phyloP scores from a whole-genome alignment of 2,888 invertebrate genomes.

The Adineta ricciae region DNA sequence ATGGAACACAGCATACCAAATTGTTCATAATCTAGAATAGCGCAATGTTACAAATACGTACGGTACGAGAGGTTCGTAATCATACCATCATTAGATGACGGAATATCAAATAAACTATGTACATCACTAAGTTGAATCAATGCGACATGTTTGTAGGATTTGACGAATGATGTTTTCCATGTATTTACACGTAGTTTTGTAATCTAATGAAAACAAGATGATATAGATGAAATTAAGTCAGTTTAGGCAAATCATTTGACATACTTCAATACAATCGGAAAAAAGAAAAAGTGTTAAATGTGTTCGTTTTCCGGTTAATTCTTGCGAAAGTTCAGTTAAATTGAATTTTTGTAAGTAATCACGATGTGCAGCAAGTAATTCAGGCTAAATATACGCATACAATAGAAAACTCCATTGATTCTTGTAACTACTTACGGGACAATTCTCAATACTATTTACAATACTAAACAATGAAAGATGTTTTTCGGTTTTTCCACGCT shows the following conservation, averaged over 20 bases:
- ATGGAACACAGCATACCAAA: neutral
- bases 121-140: neutral
- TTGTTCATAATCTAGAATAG: neutral
- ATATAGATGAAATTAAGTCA: neutral
- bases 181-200: neutral
- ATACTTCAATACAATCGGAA: conserved; percentile 30
- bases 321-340: conserved; percentile 27
- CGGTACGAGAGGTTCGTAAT: too few relatives aligned
- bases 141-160: conserved; percentile 28
- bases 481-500: conserved; percentile 87
- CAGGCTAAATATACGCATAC: neutral
- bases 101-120: neutral
- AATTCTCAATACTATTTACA: conserved; percentile 92
- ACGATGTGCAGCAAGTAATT: conserved; percentile 29
- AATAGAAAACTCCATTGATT: neutral
- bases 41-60: too few relatives aligned
- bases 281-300: conserved; percentile 29
- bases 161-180: neutral
- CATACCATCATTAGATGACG: neutral
- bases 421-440: conserved; percentile 62
- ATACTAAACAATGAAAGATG: conserved; percentile 91
- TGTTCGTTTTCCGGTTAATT: conserved; percentile 28
- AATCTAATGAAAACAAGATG: neutral
- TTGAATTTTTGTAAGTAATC: conserved; percentile 26
- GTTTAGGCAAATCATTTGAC: neutral